Base-by-base conservation (phyloP, 2,113 vertebrate genomes). In the Pteronura brasiliensis region DNA sequence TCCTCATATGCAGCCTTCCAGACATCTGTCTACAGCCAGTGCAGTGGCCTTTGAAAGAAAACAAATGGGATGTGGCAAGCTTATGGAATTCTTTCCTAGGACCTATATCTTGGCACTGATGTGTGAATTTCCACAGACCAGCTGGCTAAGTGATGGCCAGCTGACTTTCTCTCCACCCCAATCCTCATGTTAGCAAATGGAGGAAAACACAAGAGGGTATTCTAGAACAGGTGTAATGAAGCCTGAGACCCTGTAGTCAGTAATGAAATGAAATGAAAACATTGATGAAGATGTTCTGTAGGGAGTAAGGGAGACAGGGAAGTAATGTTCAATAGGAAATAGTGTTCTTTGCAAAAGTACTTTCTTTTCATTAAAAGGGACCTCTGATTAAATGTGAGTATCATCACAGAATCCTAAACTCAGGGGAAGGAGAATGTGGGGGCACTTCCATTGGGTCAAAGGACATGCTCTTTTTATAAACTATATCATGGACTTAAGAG, bases 41-140 rank as follows among this genome's bases (percentile, higher is more conserved):
- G 87, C 88, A 72, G 44, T 95, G 96, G 79, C 96, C 90, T 97
- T 96, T 97, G 93, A 65, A 95, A 95, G 39, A 14, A 95, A 92
- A 90, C 79, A 83, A 95, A 95, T 90, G 59, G 65, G 79, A 59
- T 13, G 21, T 7, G 21, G 59, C 21, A 76, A 67, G 39, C 25
- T 89, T 84, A 74, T 81, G 65, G 89, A 36, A 20, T 96, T 34
- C 49, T 63, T 88, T 76, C 21, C 8, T 23, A 63, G 59, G 20
- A 27, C 67, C 59, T 61, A 36, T 52, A 1, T 81, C 93, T 94
- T 94, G 93, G 95, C 95, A 79, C 34, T 31, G 42, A 15, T 55
- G 61, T 6, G 27, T n/a, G 71, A 71, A 36, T 61, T 90, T 93
- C 88, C 1, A 0, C 52, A 91, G 65, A 72, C 89, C 96, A 96